Evolutionary conservation across 2,797 vertebrate genomes (phyloP).

Genomic region (Periophthalmus magnuspinnatus): DNA sequence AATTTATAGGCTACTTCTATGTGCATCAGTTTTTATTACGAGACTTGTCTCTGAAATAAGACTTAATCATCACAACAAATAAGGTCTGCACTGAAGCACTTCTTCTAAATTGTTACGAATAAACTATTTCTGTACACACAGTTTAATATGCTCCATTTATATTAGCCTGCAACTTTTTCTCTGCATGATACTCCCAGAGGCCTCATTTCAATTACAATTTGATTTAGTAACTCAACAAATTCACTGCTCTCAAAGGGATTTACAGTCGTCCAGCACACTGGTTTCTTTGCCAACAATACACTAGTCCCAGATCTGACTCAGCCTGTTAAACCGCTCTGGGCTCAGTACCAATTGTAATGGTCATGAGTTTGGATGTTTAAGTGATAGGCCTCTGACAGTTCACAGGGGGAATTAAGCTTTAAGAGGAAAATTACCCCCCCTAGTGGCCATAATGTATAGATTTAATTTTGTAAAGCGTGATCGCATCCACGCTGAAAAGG

Average conservation of each 20-base stretch:
- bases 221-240: constrained; percentile 35
- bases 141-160: background rate
- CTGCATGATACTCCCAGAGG: constrained; percentile 4
- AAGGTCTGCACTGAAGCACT: background rate
- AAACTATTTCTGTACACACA: background rate
- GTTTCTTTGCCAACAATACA: constrained; percentile 36
- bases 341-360: constrained; percentile 9
- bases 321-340: background rate
- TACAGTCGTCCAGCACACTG: constrained; percentile 11
- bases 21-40: too few relatives aligned
- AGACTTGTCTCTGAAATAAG: too few relatives aligned
- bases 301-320: constrained; percentile 30
- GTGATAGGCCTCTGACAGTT: constrained; percentile 15
- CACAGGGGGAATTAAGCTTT: background rate
- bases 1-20: background rate
- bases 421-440: constrained; percentile 32
- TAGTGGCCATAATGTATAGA: constrained; percentile 21
- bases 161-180: background rate
- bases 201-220: constrained; percentile 32
- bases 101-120: background rate
- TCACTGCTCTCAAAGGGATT: constrained; percentile 11
- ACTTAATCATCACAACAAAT: background rate
- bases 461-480: background rate
- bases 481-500: background rate
- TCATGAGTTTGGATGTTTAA: constrained; percentile 25